A percentile compares a stretch with the other conserved stretches of the same genome.
phyloP scores from a whole-genome alignment of 1,140 invertebrate genomes.

The Nephila pilipes region DNA sequence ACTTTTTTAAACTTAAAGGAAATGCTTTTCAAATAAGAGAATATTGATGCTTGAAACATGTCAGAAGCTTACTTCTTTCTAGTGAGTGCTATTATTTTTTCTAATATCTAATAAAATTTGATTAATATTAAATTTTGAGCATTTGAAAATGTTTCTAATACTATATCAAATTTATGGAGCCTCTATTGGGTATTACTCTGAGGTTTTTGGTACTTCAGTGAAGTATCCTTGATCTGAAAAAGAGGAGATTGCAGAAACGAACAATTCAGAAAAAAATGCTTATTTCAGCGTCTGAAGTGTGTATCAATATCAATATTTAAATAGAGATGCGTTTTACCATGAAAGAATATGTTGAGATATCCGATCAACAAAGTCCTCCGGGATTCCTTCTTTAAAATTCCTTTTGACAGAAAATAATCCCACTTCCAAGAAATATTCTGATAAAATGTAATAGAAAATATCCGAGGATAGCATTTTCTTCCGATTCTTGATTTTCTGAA shows the following conservation, averaged over 20 bases:
- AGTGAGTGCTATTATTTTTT: neutral
- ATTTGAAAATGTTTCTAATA: neutral
- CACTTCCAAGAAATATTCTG: neutral
- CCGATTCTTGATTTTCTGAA: slow-evolving; percentile 55
- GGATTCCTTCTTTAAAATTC: slow-evolving; percentile 42
- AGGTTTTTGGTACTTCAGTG: neutral
- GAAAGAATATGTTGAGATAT: slow-evolving; percentile 21
- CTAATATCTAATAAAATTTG: neutral
- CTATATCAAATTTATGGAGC: neutral
- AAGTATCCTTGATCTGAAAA: neutral
- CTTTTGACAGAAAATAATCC: slow-evolving; percentile 57
- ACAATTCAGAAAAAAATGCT: slow-evolving; percentile 28
- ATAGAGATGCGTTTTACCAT: slow-evolving; percentile 40
- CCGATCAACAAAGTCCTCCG: neutral
- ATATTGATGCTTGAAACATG: neutral
- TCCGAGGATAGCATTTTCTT: slow-evolving; percentile 38
- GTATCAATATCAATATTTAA: slow-evolving; percentile 47
- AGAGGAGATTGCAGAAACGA: neutral
- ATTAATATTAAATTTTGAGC: neutral
- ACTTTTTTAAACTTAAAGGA: too few species aligned
- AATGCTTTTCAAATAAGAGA: neutral
- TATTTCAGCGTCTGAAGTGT: neutral
- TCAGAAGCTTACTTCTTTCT: neutral
- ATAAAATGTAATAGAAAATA: slow-evolving; percentile 61
- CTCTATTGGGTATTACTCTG: neutral